phyloP scores from a whole-genome alignment of 2,797 vertebrate species.

The Anableps anableps region DNA sequence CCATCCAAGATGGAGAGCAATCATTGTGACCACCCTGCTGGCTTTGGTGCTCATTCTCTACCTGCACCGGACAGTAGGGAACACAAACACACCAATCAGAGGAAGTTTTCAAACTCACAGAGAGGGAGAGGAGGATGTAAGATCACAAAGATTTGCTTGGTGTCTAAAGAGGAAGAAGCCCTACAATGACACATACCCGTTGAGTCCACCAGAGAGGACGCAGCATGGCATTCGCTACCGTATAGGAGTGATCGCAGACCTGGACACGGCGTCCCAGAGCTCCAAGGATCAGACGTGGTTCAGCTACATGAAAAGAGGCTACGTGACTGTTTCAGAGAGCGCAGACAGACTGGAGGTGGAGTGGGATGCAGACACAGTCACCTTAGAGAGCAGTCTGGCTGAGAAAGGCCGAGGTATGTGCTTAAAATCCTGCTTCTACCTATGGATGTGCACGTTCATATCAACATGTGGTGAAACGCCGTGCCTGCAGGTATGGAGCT shows the following conservation, averaged over 20 bases:
- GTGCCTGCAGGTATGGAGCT: slow-evolving; percentile 89
- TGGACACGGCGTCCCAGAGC: slow-evolving; percentile 88
- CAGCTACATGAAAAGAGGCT: slow-evolving; percentile 91
- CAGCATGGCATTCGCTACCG: slow-evolving; percentile 87
- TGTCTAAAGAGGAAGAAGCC: slow-evolving; percentile 62
- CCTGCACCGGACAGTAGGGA: slow-evolving; percentile 74
- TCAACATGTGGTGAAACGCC: not conserved
- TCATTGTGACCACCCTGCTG: slow-evolving; percentile 78
- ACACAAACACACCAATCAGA: slow-evolving; percentile 25
- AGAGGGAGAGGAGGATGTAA: not conserved
- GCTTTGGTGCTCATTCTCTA: slow-evolving; percentile 83
- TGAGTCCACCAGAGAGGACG: slow-evolving; percentile 86
- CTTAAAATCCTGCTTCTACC: accelerated
- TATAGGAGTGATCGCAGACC: slow-evolving; percentile 90
- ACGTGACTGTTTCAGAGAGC: slow-evolving; percentile 86
- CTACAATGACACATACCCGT: slow-evolving; percentile 94
- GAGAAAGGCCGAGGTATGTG: slow-evolving; percentile 89
- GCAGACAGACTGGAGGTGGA: slow-evolving; percentile 85
- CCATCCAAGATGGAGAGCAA: slow-evolving; percentile 90
- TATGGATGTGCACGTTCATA: not conserved
- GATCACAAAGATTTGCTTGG: slow-evolving; percentile 23
- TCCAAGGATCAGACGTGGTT: slow-evolving; percentile 89
- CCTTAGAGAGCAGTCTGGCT: slow-evolving; percentile 90
- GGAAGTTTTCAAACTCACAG: slow-evolving; percentile 27
- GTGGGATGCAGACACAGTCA: slow-evolving; percentile 85